These are phyloP conservation scores for Pseudolycoriella hygida DNA, from an alignment of 2,888 invertebrate species.

Conservation along the genomic window DNA sequence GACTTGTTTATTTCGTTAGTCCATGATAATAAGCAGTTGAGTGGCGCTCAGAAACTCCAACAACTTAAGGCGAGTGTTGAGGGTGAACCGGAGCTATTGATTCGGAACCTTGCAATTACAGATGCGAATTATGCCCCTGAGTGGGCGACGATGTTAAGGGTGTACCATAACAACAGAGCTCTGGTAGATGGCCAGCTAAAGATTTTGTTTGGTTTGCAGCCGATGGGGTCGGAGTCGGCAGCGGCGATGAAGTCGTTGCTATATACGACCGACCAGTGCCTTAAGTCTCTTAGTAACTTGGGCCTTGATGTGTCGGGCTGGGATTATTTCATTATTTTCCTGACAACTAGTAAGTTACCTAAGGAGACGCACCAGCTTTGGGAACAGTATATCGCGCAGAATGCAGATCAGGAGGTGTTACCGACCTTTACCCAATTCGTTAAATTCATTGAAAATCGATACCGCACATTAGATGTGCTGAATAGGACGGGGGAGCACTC, in stretches of 20 bases:
- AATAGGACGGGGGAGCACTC: too few relatives aligned
- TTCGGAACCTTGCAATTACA: background rate
- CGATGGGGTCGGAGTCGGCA: background rate
- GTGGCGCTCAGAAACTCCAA: too few relatives aligned
- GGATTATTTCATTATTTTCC: background rate
- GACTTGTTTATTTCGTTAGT: too few relatives aligned
- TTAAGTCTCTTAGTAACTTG: background rate
- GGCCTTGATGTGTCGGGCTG: background rate
- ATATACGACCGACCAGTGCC: background rate
- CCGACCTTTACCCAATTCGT: too few relatives aligned
- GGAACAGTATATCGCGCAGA: background rate
- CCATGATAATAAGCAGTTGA: too few relatives aligned
- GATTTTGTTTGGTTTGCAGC: background rate
- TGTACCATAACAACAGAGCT: background rate
- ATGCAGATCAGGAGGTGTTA: too few relatives aligned
- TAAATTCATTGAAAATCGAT: too few relatives aligned
- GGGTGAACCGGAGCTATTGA: too few relatives aligned
- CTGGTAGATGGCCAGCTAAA: background rate
- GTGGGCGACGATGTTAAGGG: background rate
- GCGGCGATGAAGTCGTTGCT: background rate
- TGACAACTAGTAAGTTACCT: background rate
- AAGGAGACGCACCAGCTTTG: too few relatives aligned
- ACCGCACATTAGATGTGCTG: too few relatives aligned
- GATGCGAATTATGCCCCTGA: background rate
- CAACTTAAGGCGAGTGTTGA: too few relatives aligned